Evolutionary conservation across 1,140 invertebrate species (phyloP).

Genomic region (Zaprionus gabonicus): DNA sequence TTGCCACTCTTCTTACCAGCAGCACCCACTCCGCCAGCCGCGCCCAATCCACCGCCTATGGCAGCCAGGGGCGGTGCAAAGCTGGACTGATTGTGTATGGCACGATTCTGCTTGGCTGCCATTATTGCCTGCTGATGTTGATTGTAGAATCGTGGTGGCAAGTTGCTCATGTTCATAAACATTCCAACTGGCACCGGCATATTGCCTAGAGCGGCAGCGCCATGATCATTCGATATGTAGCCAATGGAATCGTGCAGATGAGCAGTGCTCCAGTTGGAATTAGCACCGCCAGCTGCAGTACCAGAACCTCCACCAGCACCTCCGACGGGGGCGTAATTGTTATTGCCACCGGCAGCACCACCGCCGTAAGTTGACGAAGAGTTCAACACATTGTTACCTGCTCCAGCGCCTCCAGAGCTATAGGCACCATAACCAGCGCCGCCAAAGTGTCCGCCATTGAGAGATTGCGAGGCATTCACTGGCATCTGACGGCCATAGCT

Average conservation of each 20-base stretch:
- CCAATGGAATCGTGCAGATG: conserved; percentile 93
- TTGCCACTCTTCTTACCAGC: conserved; percentile 42
- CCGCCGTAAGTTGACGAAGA: conserved; percentile 41
- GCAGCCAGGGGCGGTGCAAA: conserved; percentile 33
- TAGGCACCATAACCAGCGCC: conserved; percentile 13
- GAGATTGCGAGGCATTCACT: conserved; percentile 78
- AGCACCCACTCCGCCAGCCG: conserved; percentile 52
- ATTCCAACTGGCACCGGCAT: conserved; percentile 96
- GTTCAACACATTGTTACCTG: conserved; percentile 61
- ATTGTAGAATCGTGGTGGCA: conserved; percentile 94
- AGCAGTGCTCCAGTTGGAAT: conserved; percentile 42
- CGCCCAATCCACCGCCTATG: conserved; percentile 32
- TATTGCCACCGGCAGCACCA: conserved; percentile 51
- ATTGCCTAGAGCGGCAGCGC: conserved; percentile 90
- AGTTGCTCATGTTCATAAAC: conserved; percentile 96
- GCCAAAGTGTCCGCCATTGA: conserved; percentile 34
- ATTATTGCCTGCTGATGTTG: conserved; percentile 89
- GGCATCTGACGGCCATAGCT: conserved; percentile 85
- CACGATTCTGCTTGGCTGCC: conserved; percentile 78
- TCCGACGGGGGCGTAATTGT: neutral
- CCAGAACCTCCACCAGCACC: neutral
- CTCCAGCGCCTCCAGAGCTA: conserved; percentile 1
- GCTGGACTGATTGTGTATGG: conserved; percentile 26
- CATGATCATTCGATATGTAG: conserved; percentile 95
- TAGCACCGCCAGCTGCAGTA: neutral